These are phyloP conservation scores for Halictus ligatus DNA, from an alignment of 2,888 invertebrate species.

Conservation along the genomic window DNA sequence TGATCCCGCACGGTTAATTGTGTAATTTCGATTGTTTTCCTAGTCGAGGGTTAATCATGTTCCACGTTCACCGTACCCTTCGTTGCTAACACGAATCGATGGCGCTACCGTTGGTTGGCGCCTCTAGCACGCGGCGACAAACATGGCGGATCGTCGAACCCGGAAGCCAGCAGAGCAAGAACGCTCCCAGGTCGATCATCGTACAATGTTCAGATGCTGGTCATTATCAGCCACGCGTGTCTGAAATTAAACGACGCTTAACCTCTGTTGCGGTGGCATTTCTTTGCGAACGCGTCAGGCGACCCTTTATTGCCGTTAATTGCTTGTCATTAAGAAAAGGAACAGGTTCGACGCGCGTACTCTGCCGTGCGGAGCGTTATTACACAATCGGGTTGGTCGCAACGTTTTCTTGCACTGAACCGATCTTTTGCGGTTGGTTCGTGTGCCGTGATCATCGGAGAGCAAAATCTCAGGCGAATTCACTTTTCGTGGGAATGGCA, in stretches of 20 bases:
- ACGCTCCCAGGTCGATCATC: conserved; percentile 3
- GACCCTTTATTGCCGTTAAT: background rate
- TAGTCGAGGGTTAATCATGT: background rate
- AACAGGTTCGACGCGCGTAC: background rate
- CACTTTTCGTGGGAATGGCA: too few relatives aligned
- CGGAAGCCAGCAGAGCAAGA: background rate
- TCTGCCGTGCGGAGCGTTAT: background rate
- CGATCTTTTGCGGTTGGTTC: background rate
- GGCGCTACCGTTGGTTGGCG: conserved; percentile 1
- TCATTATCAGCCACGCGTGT: conserved; percentile 13
- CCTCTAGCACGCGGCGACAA: background rate
- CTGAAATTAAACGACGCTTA: background rate
- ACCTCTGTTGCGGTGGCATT: background rate
- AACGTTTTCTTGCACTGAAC: background rate
- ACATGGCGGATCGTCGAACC: conserved; percentile 12
- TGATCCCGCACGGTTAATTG: background rate
- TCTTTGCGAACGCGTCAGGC: background rate
- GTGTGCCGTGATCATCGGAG: too few relatives aligned
- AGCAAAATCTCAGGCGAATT: too few relatives aligned
- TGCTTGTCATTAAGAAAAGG: background rate
- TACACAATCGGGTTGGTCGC: background rate
- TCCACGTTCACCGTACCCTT: background rate
- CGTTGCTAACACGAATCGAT: background rate
- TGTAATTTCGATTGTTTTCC: conserved; percentile 2
- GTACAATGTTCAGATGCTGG: background rate